Percentiles rank a stretch among this genome's conserved stretches.
Evolutionary conservation across 1,140 invertebrate genomes (phyloP).

Genomic region (Brachionus paranguensis): DNA sequence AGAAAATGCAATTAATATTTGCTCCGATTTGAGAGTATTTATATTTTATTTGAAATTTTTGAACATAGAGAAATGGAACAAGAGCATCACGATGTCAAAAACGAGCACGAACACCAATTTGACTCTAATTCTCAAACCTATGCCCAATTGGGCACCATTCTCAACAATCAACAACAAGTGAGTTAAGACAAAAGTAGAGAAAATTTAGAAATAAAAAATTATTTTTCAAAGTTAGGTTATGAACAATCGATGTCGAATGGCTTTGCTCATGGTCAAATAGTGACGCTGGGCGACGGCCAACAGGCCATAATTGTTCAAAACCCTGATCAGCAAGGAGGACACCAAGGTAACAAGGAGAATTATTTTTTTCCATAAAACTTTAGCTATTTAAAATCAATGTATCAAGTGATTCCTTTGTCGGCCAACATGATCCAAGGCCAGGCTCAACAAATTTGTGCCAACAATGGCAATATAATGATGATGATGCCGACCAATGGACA

Average conservation of each 20-base stretch:
- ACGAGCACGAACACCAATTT: neutral
- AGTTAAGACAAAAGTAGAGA: neutral
- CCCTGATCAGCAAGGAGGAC: neutral
- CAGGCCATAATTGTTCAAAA: constrained; percentile 29
- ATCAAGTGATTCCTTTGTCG: neutral
- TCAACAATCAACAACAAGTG: neutral
- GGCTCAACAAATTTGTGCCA: neutral
- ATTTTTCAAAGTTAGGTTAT: neutral
- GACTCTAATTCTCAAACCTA: neutral
- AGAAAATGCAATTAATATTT: neutral
- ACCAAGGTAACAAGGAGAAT: neutral
- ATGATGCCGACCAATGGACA: neutral
- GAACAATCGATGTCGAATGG: neutral
- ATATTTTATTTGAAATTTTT: neutral
- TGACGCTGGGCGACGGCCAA: constrained; percentile 21
- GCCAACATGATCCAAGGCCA: neutral
- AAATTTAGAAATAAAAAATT: neutral
- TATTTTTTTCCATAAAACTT: too few species aligned
- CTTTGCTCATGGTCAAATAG: constrained; percentile 4
- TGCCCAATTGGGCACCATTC: neutral
- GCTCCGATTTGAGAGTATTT: neutral
- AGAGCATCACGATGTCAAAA: neutral
- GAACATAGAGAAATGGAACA: constrained; percentile 1
- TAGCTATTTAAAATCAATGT: neutral
- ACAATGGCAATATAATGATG: neutral